Evolutionary conservation across 2,113 vertebrate genomes (phyloP).

Genomic region (Anguilla japonica): DNA sequence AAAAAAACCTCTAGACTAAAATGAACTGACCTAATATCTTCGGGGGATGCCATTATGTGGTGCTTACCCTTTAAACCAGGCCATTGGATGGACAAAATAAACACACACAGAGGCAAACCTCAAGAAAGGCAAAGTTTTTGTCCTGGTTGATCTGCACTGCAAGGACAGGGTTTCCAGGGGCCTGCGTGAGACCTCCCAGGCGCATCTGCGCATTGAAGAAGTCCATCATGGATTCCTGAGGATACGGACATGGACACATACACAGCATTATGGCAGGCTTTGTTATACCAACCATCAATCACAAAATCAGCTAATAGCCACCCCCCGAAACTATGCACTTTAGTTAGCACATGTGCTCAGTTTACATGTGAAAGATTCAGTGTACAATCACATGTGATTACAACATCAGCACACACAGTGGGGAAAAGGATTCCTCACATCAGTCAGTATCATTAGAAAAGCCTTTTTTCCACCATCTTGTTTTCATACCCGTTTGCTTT

Average conservation of each 20-base stretch:
- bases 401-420: too few species aligned
- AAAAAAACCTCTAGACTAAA: too few species aligned
- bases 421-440: background rate
- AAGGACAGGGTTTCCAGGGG: conserved; percentile 89
- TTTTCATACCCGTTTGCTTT: background rate
- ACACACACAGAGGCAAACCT: conserved; percentile 65
- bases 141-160: conserved; percentile 94
- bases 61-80: too few species aligned
- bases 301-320: background rate
- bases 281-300: conserved; percentile 23
- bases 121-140: conserved; percentile 92
- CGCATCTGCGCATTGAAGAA: conserved; percentile 95
- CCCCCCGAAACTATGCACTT: too few species aligned
- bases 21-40: too few species aligned
- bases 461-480: background rate
- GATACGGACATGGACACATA: background rate
- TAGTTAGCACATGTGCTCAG: too few species aligned
- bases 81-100: too few species aligned
- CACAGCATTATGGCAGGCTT: background rate
- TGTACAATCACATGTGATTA: too few species aligned
- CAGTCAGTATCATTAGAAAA: background rate
- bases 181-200: conserved; percentile 85
- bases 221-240: conserved; percentile 92
- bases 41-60: too few species aligned
- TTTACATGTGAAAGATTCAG: too few species aligned